phyloP scores from a whole-genome alignment of 2,113 vertebrate species.

The Gadus chalcogrammus region DNA sequence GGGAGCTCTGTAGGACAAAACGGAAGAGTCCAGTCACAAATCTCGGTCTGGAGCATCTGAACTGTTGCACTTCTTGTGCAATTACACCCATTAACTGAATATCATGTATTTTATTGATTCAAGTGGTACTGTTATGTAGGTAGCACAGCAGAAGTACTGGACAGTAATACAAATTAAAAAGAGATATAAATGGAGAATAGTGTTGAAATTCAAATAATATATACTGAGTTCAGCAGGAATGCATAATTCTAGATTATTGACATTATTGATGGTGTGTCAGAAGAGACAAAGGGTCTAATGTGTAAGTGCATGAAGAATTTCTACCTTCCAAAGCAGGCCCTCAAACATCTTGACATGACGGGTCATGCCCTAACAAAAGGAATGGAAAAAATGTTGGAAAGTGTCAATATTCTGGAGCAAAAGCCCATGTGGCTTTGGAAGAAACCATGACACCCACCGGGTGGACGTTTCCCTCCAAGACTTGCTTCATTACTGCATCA shows the following conservation, averaged over 20 bases:
- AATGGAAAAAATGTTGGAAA: constrained; percentile 4
- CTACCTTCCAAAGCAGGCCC: constrained; percentile 90
- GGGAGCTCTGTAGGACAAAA: constrained; percentile 77
- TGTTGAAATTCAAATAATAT: no score
- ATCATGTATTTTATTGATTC: not conserved
- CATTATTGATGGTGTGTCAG: no score
- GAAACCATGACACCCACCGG: constrained; percentile 70
- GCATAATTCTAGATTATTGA: no score
- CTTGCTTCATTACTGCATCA: constrained; percentile 82
- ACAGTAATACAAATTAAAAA: no score
- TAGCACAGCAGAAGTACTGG: no score
- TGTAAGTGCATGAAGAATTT: not conserved
- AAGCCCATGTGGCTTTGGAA: not conserved
- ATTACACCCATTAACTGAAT: not conserved
- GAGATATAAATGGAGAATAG: no score
- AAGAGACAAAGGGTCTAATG: no score
- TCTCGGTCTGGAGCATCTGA: not conserved
- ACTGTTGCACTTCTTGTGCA: no score
- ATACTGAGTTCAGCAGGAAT: no score
- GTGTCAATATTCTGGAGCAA: not conserved
- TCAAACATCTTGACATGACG: constrained; percentile 79
- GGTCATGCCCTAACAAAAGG: constrained; percentile 69
- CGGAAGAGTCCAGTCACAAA: not conserved
- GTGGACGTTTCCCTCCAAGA: constrained; percentile 74
- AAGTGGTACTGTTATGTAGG: not conserved